Conservation (phyloP, 1,140 invertebrate species). For the Micrasema minimum region DNA sequence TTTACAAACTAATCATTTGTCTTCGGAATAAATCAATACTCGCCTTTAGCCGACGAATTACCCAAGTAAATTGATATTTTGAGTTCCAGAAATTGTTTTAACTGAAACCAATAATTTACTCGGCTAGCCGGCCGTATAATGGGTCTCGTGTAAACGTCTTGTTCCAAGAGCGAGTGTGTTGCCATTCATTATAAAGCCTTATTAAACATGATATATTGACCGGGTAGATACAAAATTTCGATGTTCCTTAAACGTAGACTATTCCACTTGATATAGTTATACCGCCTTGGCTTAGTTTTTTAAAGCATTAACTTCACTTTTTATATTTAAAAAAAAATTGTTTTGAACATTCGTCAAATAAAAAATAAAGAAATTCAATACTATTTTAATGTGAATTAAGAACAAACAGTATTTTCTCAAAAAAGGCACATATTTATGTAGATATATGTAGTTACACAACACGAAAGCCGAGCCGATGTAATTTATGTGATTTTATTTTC, state of each 20-base stretch:
- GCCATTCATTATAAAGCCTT: constrained; percentile 49
- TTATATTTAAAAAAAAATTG: too few relatives aligned
- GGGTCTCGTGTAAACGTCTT: constrained; percentile 35
- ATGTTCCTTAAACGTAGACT: constrained; percentile 36
- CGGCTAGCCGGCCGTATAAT: constrained; percentile 17
- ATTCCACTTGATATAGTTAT: constrained; percentile 38
- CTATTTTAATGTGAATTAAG: too few relatives aligned
- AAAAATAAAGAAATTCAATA: too few relatives aligned
- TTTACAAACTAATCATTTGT: constrained; percentile 8
- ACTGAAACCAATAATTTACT: constrained; percentile 36
- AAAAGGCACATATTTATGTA: too few relatives aligned
- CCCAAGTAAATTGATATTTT: constrained; percentile 37
- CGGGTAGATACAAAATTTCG: constrained; percentile 45
- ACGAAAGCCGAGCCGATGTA: too few relatives aligned
- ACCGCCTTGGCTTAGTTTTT: constrained; percentile 6
- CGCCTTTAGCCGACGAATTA: constrained; percentile 35
- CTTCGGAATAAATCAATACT: constrained; percentile 30
- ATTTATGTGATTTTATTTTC: too few relatives aligned
- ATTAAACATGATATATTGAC: constrained; percentile 50
- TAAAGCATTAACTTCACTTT: neutral
- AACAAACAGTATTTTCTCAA: too few relatives aligned
- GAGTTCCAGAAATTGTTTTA: constrained; percentile 40
- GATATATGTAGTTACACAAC: too few relatives aligned
- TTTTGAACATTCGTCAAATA: too few relatives aligned
- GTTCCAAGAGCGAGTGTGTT: constrained; percentile 34